These are phyloP conservation scores for Tineola bisselliella DNA, from an alignment of 2,888 invertebrate species.

Conservation along the genomic window DNA sequence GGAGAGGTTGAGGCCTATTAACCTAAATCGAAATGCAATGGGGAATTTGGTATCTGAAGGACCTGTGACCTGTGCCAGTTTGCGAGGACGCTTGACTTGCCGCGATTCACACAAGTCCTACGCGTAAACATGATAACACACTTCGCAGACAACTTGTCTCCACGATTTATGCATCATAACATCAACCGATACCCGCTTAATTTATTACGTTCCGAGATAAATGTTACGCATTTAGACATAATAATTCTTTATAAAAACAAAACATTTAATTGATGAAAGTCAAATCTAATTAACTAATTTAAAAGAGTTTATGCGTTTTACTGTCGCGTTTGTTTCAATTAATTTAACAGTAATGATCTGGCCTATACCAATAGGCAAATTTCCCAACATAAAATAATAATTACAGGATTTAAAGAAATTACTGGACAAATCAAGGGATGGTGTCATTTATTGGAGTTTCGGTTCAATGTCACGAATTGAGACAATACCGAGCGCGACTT, in stretches of 20 bases:
- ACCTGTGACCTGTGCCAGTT: slow-evolving; percentile 35
- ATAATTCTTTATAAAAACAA: not conserved
- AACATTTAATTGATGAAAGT: too few species aligned
- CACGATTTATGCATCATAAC: slow-evolving; percentile 6
- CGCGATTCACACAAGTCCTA: not conserved
- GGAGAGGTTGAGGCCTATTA: slow-evolving; percentile 22
- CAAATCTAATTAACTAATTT: too few species aligned
- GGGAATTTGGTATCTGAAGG: slow-evolving; percentile 36
- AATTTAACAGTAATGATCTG: too few species aligned
- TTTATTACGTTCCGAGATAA: not conserved
- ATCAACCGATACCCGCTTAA: not conserved
- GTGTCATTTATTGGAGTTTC: slow-evolving; percentile 68
- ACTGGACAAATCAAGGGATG: slow-evolving; percentile 52
- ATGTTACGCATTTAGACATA: not conserved
- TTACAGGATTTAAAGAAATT: slow-evolving; percentile 48
- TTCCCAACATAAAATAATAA: too few species aligned
- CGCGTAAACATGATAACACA: slow-evolving; percentile 24
- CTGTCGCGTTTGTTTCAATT: too few species aligned
- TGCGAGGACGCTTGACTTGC: not conserved
- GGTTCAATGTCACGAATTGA: slow-evolving; percentile 69
- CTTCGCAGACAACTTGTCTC: slow-evolving; percentile 18
- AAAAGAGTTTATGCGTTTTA: too few species aligned
- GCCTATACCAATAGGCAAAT: too few species aligned
- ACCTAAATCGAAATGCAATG: slow-evolving; percentile 40
- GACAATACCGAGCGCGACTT: slow-evolving; percentile 53